Evolutionary conservation across 2,797 vertebrate genomes (phyloP).

Genomic region (Ambastaia sidthimunki): DNA sequence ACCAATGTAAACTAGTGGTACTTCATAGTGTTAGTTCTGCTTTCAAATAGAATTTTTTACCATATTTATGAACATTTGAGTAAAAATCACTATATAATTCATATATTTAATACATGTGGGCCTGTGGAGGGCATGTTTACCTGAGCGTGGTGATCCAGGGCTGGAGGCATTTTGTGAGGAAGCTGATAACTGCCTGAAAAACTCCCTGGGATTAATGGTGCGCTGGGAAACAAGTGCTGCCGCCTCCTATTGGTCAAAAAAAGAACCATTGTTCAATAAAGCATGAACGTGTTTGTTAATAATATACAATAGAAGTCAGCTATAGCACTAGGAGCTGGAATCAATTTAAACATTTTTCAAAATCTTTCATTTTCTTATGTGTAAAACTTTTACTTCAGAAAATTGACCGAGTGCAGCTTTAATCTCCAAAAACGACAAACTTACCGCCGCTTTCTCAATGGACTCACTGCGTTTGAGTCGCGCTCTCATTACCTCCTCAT

Average conservation of each 20-base stretch:
- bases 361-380: no score
- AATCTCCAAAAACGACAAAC: conserved; percentile 49
- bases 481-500: conserved; percentile 80
- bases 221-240: conserved; percentile 82
- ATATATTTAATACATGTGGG: neutral
- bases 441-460: conserved; percentile 85
- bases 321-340: no score
- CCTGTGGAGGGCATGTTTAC: conserved; percentile 58
- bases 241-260: conserved; percentile 75
- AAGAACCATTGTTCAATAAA: neutral
- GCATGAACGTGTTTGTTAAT: neutral
- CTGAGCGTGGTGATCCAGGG: conserved; percentile 72
- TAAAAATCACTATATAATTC: neutral
- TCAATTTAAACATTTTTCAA: neutral
- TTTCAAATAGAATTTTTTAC: neutral
- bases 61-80: neutral
- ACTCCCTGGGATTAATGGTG: conserved; percentile 81
- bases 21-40: neutral
- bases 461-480: conserved; percentile 78
- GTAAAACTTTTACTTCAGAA: no score
- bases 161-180: conserved; percentile 72
- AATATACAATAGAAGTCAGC: neutral
- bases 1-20: neutral
- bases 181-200: conserved; percentile 83
- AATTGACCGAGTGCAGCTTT: neutral